Base-by-base conservation (phyloP, 1,140 invertebrate species). In the Lordiphosa collinella region DNA sequence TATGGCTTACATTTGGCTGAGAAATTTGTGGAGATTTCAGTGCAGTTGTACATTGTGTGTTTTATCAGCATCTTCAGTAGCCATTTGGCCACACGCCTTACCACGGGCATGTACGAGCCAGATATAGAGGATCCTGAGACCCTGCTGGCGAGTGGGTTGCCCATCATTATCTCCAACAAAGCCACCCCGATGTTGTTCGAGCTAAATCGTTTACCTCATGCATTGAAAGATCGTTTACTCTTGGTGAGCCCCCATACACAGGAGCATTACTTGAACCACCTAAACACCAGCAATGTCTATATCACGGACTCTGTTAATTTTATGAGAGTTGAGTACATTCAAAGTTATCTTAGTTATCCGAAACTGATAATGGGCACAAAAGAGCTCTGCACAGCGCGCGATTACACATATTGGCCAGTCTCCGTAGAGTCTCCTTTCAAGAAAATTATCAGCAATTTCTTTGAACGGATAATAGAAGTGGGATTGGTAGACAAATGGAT, bases 271-370 rank as follows among this genome's bases (percentile, higher is more conserved):
- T 3, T 61, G 0, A 5, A n/a, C 1, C 0, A n/a, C 0, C 3
- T 73, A 0, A 62, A 73, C 7, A 11, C 10, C 6, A 73, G 53
- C 14, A 29, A 18, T 29, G 49, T 40, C 5, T 58, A 72, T 14
- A 9, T 57, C 1, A 2, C 37, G 0, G 11, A 6, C 32, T 8
- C 4, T 5, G 6, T 1, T 5, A 22, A 22, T 22, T 25, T 40
- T 22, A 10, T 0, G 0, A 0, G 4, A 0, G 4, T 12, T 16
- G 10, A 5, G 2, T 7, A 35, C 48, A 3, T 68, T 11, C 71
- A 74, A 25, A 10, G 32, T 9, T 13, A 31, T 0, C 11, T 68
- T 2, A 38, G 8, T 0, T 11, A 11, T 3, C 29, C 52, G 0
- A 38, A 32, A 6, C 8, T 68, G 2, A 7, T 5, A 1, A 10